A percentile compares a stretch with the other conserved stretches of the same genome.
Conservation (phyloP, 2,888 invertebrate genomes). For the Erynnis tages region DNA sequence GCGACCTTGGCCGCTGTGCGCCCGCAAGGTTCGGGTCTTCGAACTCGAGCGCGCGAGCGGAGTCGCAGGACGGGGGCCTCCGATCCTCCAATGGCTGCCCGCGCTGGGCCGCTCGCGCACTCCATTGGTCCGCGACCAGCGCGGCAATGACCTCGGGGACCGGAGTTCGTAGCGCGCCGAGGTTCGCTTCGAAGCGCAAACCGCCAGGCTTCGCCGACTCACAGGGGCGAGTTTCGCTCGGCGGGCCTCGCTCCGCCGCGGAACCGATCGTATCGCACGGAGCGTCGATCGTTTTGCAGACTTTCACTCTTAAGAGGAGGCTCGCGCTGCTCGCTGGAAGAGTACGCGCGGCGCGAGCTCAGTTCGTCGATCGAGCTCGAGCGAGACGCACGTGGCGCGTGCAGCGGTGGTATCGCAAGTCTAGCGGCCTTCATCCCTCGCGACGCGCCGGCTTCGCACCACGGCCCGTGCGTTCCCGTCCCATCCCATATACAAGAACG, state of each 20-base stretch:
- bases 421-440: constrained; percentile 76
- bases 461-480: constrained; percentile 67
- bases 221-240: constrained; percentile 78
- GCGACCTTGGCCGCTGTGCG: constrained; percentile 91
- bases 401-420: constrained; percentile 51
- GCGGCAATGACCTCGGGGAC: constrained; percentile 93
- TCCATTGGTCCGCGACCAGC: constrained; percentile 76
- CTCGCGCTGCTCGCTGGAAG: constrained; percentile 64
- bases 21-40: constrained; percentile 93
- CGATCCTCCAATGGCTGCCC: constrained; percentile 71
- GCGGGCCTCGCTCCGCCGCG: constrained; percentile 52
- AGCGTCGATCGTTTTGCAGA: constrained; percentile 80
- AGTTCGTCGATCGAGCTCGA: constrained; percentile 83
- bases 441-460: constrained; percentile 59
- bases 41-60: constrained; percentile 81
- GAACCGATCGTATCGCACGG: constrained; percentile 78
- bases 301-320: constrained; percentile 81
- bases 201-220: constrained; percentile 74
- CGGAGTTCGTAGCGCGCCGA: constrained; percentile 90
- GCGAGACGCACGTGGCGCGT: constrained; percentile 74
- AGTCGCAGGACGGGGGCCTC: constrained; percentile 64
- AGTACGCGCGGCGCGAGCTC: constrained; percentile 70
- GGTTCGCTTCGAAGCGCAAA: constrained; percentile 80
- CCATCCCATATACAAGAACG: constrained; percentile 65
- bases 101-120: constrained; percentile 71